Base-by-base conservation (phyloP, 2,113 vertebrate species). In the Phalacrocorax aristotelis region DNA sequence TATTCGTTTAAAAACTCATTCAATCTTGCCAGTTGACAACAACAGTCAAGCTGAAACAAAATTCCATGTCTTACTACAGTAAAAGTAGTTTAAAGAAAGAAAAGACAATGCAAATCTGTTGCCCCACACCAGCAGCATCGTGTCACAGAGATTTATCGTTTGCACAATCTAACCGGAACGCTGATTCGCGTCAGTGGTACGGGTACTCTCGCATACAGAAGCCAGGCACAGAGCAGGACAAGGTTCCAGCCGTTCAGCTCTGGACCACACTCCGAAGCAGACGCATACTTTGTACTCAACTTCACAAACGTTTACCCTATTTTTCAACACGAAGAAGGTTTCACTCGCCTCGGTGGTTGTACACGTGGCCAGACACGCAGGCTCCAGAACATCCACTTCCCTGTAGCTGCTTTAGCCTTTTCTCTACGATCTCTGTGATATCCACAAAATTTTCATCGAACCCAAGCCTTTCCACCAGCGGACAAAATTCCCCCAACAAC, bases 391-490 rank as follows among this genome's bases (percentile, higher is more conserved):
- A 71, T 2, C 89, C 91, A 7, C 85, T 61, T 17, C 82, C 93
- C 55, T 93, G 65, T 26, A 97, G 89, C 52, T 94, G 93, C 26
- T 93, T 95, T 4, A 99, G 87, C 89, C 97, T 98, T 44, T 83
- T 98, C 82, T 99, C 98, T 23, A 99, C 98, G 25, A 98, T 84
- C 82, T 99, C 98, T 36, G 99, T 99, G 91, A 99, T 10, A 51
- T 99, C 99, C 96, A 99, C 86, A 93, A 99, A 99, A 97, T 99
- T 99, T 97, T 99, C 99, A 90, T 99, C 99, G 92, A 99, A 98
- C 44, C 99, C 99, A 38, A 99, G 98, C 79, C 99, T 98, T 92
- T 99, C 99, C n/a, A 99, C 99, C 62, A 98, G 77, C 2, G 98
- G 98, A 96, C 97, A 98, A 95, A 98, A 98, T 38, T 98, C 98